Conservation (phyloP, 2,113 vertebrate genomes). For the Rissa tridactyla region DNA sequence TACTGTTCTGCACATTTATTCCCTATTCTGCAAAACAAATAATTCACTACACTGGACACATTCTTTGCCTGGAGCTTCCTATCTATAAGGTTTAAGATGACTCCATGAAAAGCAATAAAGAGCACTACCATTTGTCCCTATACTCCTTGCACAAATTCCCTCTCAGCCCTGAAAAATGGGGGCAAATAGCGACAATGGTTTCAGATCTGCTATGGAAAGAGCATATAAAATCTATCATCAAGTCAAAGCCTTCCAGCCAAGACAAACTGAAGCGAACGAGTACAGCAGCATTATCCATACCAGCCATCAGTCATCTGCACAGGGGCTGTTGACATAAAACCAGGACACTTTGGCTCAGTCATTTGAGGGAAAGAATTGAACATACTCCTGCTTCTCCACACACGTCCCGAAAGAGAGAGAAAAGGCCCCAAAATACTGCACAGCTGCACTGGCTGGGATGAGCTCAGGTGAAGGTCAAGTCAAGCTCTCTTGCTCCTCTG, state of each 20-base stretch:
- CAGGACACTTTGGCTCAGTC: neutral
- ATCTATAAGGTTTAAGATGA: neutral
- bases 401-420: neutral
- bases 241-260: neutral
- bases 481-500: neutral
- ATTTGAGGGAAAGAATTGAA: neutral
- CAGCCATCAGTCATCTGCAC: neutral
- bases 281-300: neutral
- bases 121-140: neutral
- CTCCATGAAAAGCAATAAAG: neutral
- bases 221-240: neutral
- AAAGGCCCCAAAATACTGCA: neutral
- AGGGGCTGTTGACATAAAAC: neutral
- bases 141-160: neutral
- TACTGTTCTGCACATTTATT: neutral
- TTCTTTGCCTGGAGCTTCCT: constrained; percentile 7
- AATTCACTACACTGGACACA: neutral
- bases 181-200: neutral
- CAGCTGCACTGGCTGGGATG: neutral
- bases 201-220: neutral
- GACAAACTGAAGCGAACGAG: neutral
- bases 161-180: neutral
- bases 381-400: neutral
- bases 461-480: neutral
- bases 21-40: neutral